phyloP scores from a whole-genome alignment of 2,113 vertebrate species.

The Pterophyllum scalare region DNA sequence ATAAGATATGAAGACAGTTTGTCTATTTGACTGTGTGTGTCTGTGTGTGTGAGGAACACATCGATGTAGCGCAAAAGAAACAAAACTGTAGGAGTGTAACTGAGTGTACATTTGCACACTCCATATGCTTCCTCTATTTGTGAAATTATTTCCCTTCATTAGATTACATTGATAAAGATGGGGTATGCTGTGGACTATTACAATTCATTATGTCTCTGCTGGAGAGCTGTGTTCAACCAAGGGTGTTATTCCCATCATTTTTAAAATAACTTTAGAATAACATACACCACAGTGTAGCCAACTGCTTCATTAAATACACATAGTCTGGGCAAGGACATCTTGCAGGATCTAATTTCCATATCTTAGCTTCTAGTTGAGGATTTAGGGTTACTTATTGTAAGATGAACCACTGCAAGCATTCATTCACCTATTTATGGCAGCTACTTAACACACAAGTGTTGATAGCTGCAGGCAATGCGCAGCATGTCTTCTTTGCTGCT shows the following conservation, averaged over 20 bases:
- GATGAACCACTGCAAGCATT: background rate
- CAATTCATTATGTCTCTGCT: background rate
- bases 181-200: background rate
- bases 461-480: background rate
- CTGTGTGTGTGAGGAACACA: constrained; percentile 2
- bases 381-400: background rate
- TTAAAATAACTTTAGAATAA: background rate
- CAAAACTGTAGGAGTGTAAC: background rate
- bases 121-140: constrained; percentile 28
- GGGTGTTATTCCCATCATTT: background rate
- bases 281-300: background rate
- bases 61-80: background rate
- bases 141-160: constrained; percentile 18
- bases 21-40: constrained; percentile 41
- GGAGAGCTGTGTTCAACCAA: background rate
- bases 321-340: background rate
- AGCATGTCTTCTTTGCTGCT: background rate
- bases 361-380: background rate
- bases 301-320: background rate
- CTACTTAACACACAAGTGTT: background rate
- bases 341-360: background rate
- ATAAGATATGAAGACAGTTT: constrained; percentile 70
- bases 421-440: background rate
- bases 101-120: constrained; percentile 1
- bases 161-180: constrained; percentile 19